Evolutionary conservation across 2,888 invertebrate genomes (phyloP).

Genomic region (Adelphocoris suturalis): DNA sequence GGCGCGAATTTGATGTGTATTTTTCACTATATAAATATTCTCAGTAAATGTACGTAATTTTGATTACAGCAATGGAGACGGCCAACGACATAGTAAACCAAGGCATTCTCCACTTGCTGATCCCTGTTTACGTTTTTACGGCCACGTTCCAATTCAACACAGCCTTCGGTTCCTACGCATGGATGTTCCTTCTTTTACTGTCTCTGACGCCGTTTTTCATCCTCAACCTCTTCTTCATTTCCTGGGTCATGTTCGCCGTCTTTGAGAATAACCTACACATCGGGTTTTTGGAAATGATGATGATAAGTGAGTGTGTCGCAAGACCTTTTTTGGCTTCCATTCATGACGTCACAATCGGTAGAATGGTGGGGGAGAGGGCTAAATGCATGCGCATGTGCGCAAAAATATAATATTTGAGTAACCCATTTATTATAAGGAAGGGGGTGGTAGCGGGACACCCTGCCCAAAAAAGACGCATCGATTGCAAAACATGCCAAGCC

Average conservation of each 20-base stretch:
- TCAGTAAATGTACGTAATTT: not conserved
- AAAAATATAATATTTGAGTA: no score
- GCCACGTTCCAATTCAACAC: slow-evolving; percentile 55
- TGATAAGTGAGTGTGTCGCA: slow-evolving; percentile 38
- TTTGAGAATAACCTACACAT: not conserved
- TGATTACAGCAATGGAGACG: slow-evolving; percentile 33
- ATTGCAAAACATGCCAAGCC: no score
- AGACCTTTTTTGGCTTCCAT: no score
- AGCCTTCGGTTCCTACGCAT: slow-evolving; percentile 54
- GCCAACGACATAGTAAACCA: slow-evolving; percentile 21
- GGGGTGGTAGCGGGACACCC: no score
- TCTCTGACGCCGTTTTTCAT: slow-evolving; percentile 50
- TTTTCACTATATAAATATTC: not conserved
- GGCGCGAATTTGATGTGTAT: not conserved
- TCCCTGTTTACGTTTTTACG: slow-evolving; percentile 53
- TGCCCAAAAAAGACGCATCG: no score
- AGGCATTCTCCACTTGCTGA: slow-evolving; percentile 6
- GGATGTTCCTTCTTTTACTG: slow-evolving; percentile 17
- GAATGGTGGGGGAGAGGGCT: no score
- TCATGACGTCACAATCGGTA: no score
- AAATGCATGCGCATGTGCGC: no score
- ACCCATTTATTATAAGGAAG: no score
- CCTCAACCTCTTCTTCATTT: slow-evolving; percentile 51
- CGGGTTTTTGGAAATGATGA: slow-evolving; percentile 45
- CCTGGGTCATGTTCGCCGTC: slow-evolving; percentile 56